Conservation (phyloP, 2,888 invertebrate genomes). For the Andricus curvator region DNA sequence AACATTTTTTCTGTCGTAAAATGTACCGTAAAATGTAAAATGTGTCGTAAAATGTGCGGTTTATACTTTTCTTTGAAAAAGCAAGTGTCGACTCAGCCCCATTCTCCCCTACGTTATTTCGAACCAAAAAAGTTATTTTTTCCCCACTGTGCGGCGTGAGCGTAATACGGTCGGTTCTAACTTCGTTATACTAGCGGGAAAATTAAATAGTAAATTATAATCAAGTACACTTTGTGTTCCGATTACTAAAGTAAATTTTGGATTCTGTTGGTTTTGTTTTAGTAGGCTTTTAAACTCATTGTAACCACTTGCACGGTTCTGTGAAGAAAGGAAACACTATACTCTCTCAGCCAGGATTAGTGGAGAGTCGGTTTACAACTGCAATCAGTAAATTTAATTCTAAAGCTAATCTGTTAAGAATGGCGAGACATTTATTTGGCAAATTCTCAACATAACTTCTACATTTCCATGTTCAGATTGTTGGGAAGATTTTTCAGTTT, state of each 20-base stretch:
- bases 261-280: constrained; percentile 10
- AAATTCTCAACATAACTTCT: neutral
- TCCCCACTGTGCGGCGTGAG: too few species aligned
- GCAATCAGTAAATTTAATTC: neutral
- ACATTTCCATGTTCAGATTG: neutral
- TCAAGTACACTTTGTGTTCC: neutral
- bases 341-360: neutral
- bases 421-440: neutral
- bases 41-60: too few species aligned
- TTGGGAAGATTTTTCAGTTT: too few species aligned
- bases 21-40: too few species aligned
- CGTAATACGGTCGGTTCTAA: too few species aligned
- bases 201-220: too few species aligned
- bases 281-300: neutral
- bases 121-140: too few species aligned
- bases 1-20: too few species aligned
- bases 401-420: neutral
- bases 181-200: too few species aligned
- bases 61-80: too few species aligned
- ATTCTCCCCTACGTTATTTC: too few species aligned
- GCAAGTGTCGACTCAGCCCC: too few species aligned
- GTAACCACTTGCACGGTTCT: neutral
- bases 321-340: neutral
- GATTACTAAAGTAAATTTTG: neutral
- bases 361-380: constrained; percentile 6